Conservation (phyloP, 2,797 vertebrate genomes). For the Ispidina lecontei region DNA sequence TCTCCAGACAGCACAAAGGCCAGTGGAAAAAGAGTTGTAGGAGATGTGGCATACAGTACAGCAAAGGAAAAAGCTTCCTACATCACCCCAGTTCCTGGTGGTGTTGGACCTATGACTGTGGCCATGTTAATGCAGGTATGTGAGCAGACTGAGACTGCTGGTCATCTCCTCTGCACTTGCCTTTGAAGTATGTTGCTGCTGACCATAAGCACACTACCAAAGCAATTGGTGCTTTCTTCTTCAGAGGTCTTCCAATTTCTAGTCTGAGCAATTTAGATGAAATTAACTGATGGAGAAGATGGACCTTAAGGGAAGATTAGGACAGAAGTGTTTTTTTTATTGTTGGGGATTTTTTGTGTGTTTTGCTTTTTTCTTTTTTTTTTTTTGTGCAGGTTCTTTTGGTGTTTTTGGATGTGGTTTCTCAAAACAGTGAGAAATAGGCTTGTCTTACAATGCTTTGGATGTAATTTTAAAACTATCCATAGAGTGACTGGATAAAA, state of each 20-base stretch:
- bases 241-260: not conserved
- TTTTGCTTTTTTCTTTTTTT: not conserved
- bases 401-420: not conserved
- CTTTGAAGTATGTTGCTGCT: not conserved
- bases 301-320: not conserved
- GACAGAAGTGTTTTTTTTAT: not conserved
- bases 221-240: not conserved
- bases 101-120: conserved; percentile 98
- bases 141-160: not conserved
- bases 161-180: not conserved
- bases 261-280: not conserved
- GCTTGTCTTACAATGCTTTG: not conserved
- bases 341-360: no score
- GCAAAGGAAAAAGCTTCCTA: conserved; percentile 90
- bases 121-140: conserved; percentile 97
- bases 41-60: conserved; percentile 88
- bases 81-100: conserved; percentile 96
- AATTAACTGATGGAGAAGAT: not conserved
- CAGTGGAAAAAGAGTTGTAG: conserved; percentile 90
- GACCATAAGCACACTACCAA: not conserved
- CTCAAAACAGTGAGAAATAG: not conserved
- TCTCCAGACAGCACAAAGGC: conserved; percentile 87
- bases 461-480: not conserved
- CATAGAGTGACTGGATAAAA: not conserved
- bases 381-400: no score